Base-by-base conservation (phyloP, 2,113 vertebrate species). In the Tyto alba region DNA sequence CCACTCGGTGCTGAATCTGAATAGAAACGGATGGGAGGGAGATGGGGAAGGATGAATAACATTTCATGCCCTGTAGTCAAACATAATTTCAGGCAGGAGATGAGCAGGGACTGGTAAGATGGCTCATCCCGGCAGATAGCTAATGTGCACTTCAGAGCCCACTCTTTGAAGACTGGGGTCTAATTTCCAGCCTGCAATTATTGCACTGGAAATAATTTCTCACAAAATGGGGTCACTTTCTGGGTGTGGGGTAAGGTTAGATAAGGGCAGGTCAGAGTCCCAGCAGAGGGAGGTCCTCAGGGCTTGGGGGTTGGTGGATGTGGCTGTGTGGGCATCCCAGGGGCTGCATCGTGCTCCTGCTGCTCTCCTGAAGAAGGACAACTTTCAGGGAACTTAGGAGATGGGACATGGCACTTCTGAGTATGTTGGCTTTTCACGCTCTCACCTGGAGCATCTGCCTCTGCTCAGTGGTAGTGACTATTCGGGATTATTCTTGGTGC, bases 161-260 rank as follows among this genome's bases (percentile, higher is more conserved):
- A 36, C 89, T 94, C 97, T 97, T 97, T 97, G 96, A 97, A 97
- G 96, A 68, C 91, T 25, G 73, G 85, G 88, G 32, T 96, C 96
- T 97, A 93, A 96, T 97, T 97, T 97, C 78, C 93, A 96, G 79
- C 55, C 84, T 55, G 83, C 92, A 96, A 96, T 97, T 96, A 97
- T 34, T 60, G 81, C 52, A 21, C 89, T 95, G 88, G 96, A 90
- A 97, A 94, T 66, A 12, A 89, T 89, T 64, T 66, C 76, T 71
- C 71, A 66, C 74, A 59, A 95, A 97, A 95, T 10, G 89, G 90
- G 93, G 91, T 91, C 91, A 67, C 71, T 84, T 84, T 91, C 83
- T 52, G 63, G 41, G 91, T 41, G 67, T 41, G 50, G 72, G 63
- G 76, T 52, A 45, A 30, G 48, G 30, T 45, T 89, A 63, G 83